Percentiles rank a stretch among this genome's conserved stretches.
These are phyloP conservation scores for Strix uralensis DNA, from an alignment of 2,113 vertebrate genomes.

Conservation along the genomic window DNA sequence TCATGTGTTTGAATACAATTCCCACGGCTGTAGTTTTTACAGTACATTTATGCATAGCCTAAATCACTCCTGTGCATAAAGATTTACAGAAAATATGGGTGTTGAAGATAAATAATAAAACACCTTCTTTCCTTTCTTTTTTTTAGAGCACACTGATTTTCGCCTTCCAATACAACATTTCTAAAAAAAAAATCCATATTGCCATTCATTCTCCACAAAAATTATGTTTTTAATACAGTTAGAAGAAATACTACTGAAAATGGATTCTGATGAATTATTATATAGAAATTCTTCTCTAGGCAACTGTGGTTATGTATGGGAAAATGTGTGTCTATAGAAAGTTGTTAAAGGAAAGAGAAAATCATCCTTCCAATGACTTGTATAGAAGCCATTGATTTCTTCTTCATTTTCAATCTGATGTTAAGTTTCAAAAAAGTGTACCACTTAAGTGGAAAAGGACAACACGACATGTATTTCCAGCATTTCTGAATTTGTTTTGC, in stretches of 20 bases:
- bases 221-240: constrained; percentile 2
- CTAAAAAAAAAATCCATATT: not conserved
- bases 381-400: not conserved
- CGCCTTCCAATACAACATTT: constrained; percentile 2
- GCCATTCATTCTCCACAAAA: not conserved
- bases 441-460: not conserved
- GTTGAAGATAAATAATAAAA: constrained; percentile 48
- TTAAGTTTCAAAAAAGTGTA: not conserved
- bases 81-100: constrained; percentile 50
- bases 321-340: not conserved
- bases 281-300: constrained; percentile 5
- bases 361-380: not conserved
- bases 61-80: constrained; percentile 26
- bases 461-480: not conserved
- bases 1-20: constrained; percentile 67
- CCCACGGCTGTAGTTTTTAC: constrained; percentile 30
- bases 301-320: not conserved
- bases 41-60: constrained; percentile 43
- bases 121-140: not conserved
- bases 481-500: not conserved
- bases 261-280: not conserved
- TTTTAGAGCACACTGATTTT: not conserved
- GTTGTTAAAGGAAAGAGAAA: not conserved
- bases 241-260: not conserved
- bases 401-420: not conserved